Base-by-base conservation (phyloP, 2,888 invertebrate species). In the Germaria angustata region DNA sequence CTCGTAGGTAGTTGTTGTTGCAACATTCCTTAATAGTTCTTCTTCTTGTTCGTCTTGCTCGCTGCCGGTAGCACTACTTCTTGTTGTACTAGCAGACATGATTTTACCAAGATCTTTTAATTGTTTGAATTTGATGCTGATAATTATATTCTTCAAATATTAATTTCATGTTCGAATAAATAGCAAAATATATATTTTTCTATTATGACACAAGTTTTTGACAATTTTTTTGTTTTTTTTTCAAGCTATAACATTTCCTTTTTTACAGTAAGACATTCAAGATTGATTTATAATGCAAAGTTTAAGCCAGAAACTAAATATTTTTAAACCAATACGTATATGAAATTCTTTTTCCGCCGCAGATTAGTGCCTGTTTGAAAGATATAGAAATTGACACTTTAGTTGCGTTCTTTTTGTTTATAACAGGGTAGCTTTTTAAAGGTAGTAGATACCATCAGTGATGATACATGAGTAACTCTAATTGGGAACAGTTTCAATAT, bases 401-500 rank as follows among this genome's bases (percentile, higher is more conserved):
- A n/a, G 41, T 61, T 61, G 61, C 13, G 28, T 57, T 49, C 39
- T 53, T 41, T 63, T 78, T 78, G 78, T 78, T 78, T 78, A 78
- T 61, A 55, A 71, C 78, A 71, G 61, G 3, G 78, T 36, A n/a
- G 78, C 13, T 17, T 11, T 8, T 22, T 13, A 46, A 36, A 53
- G 17, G 78, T 78, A 78, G 24, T 36, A 66, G 3, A 15, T 13
- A 2, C n/a, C n/a, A n/a, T 15, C 3, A 34, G 46, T n/a, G n/a
- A 46, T 46, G 32, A 11, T n/a, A 22, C 15, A 41, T 15, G 8
- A 17, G 17, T 4, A 8, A 17, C 17, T 44, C 8, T 9, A 9
- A 46, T 9, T 46, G 9, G 9, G 44, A 17, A 9, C 39, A 39
- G 4, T 28, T 5, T 6, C 28, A n/a, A n/a, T n/a, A n/a, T n/a